These are phyloP conservation scores for Cataglyphis albicans DNA, from an alignment of 2,888 invertebrate genomes.

Conservation along the genomic window DNA sequence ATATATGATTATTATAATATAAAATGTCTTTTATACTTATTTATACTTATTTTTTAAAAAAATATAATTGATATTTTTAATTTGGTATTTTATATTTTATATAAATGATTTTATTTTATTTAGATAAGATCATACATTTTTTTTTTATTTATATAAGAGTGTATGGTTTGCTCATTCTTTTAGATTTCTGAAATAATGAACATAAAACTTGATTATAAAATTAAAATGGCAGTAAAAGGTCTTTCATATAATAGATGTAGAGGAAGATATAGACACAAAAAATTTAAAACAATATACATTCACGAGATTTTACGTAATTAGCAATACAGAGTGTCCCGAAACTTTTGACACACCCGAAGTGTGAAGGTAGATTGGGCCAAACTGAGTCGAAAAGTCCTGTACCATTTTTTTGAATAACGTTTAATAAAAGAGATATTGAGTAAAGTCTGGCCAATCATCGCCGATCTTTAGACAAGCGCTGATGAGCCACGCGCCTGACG, in stretches of 20 bases:
- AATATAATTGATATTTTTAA: slow-evolving; percentile 58
- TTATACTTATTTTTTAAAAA: slow-evolving; percentile 41
- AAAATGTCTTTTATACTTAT: slow-evolving; percentile 23
- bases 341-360: too few relatives aligned
- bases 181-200: slow-evolving; percentile 33
- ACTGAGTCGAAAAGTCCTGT: too few relatives aligned
- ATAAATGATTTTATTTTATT: slow-evolving; percentile 33
- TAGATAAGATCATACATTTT: slow-evolving; percentile 1
- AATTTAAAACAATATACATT: slow-evolving; percentile 16
- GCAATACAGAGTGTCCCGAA: not conserved
- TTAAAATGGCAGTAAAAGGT: slow-evolving; percentile 66
- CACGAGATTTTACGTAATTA: not conserved
- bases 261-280: slow-evolving; percentile 28
- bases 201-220: slow-evolving; percentile 28
- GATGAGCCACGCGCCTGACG: too few relatives aligned
- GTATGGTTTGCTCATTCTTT: slow-evolving; percentile 6
- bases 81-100: slow-evolving; percentile 24
- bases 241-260: slow-evolving; percentile 30
- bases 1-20: slow-evolving; percentile 24
- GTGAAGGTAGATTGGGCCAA: too few relatives aligned
- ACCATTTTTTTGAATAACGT: too few relatives aligned
- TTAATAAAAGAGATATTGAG: too few relatives aligned
- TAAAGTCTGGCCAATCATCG: too few relatives aligned
- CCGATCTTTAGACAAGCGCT: too few relatives aligned
- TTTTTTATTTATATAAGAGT: not conserved